Evolutionary conservation across 2,888 invertebrate species (phyloP).

Genomic region (Sesia apiformis): DNA sequence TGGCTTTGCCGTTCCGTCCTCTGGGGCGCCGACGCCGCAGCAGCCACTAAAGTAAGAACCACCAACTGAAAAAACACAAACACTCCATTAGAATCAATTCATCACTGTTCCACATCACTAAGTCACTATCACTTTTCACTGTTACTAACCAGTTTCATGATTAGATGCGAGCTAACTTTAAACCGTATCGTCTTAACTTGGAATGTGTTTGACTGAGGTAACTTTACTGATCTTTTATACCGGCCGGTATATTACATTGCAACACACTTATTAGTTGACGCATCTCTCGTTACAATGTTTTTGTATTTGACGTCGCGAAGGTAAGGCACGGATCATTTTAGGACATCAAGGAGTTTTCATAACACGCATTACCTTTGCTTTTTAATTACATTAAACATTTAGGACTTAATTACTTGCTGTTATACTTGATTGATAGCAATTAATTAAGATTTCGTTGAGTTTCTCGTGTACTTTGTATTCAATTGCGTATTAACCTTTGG

Average conservation of each 20-base stretch:
- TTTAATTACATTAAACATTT: conserved; percentile 17
- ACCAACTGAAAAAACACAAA: conserved; percentile 45
- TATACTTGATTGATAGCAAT: conserved; percentile 29
- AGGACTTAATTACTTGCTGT: conserved; percentile 18
- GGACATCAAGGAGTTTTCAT: conserved; percentile 43
- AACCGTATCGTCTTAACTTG: conserved; percentile 29
- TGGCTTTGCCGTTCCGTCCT: conserved; percentile 8
- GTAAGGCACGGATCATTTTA: conserved; percentile 37
- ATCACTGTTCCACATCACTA: conserved; percentile 11
- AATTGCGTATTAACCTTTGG: too few species aligned
- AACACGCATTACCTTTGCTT: conserved; percentile 35
- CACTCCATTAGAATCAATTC: conserved; percentile 13
- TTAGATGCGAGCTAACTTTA: conserved; percentile 24
- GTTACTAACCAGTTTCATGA: conserved; percentile 51
- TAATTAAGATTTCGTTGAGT: conserved; percentile 6
- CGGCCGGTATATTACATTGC: conserved; percentile 49
- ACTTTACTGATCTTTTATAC: conserved; percentile 50
- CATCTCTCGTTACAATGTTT: conserved; percentile 44
- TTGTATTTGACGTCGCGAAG: conserved; percentile 41
- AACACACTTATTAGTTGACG: conserved; percentile 45
- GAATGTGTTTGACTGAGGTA: conserved; percentile 39
- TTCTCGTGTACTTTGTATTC: too few species aligned
- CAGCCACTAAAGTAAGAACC: conserved; percentile 45
- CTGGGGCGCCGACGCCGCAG: conserved; percentile 38
- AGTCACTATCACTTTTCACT: conserved; percentile 8